Evolutionary conservation across 2,888 invertebrate species (phyloP).

Genomic region (Caradrina kadenii): DNA sequence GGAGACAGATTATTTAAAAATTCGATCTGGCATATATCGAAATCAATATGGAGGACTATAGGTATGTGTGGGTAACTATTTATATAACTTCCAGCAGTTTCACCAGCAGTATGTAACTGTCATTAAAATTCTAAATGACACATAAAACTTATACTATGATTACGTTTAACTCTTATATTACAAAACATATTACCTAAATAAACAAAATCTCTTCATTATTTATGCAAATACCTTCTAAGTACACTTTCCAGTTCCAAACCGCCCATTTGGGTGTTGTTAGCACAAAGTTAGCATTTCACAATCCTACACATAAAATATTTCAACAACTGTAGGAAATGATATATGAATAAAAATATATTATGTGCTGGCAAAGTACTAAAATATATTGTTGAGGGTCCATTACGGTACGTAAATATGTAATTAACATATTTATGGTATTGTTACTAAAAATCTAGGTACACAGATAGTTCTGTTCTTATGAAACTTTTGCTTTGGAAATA

Average conservation of each 20-base stretch:
- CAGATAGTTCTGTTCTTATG: neutral
- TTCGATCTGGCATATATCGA: no score
- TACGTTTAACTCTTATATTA: conserved; percentile 6
- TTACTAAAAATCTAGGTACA: conserved; percentile 19
- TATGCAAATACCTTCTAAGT: neutral
- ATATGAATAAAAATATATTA: conserved; percentile 27
- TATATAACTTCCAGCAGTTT: no score
- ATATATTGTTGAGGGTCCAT: conserved; percentile 22
- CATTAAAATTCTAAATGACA: neutral
- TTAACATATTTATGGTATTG: conserved; percentile 25
- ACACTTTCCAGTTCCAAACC: conserved; percentile 3
- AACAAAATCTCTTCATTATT: conserved; percentile 3
- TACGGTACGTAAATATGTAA: conserved; percentile 29
- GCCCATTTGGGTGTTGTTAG: conserved; percentile 25
- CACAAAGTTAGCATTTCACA: conserved; percentile 32
- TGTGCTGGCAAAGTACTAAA: conserved; percentile 23
- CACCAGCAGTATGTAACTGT: neutral
- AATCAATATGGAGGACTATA: no score
- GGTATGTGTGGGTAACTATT: no score
- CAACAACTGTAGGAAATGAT: conserved; percentile 16
- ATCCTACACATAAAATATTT: conserved; percentile 19
- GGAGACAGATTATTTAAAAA: no score
- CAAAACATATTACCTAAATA: conserved; percentile 8
- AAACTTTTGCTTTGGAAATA: neutral
- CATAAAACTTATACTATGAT: neutral